A percentile compares a stretch with the other conserved stretches of the same genome.
These are phyloP conservation scores for Pseudoips prasinana DNA, from an alignment of 2,888 invertebrate genomes.

Conservation along the genomic window DNA sequence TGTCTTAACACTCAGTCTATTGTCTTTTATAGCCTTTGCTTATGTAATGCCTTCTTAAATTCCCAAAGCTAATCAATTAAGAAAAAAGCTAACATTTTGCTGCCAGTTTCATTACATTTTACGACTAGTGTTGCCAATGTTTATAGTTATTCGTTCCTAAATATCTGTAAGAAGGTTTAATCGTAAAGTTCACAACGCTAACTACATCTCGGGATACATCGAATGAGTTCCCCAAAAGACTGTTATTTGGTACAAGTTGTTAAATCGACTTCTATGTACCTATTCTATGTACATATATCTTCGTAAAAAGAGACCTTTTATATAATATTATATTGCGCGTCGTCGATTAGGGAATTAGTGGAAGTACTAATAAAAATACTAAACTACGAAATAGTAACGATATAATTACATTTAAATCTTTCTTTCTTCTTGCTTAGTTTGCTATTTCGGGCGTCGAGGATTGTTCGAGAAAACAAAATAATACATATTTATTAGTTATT, in stretches of 20 bases:
- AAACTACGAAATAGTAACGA: too few relatives aligned
- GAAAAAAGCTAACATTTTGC: slow-evolving; percentile 8
- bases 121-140: slow-evolving; percentile 51
- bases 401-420: too few relatives aligned
- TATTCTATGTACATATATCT: too few relatives aligned
- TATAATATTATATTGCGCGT: too few relatives aligned
- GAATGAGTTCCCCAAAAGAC: slow-evolving; percentile 45
- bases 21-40: neutral
- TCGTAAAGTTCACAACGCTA: slow-evolving; percentile 55
- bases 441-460: too few relatives aligned
- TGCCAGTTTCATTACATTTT: slow-evolving; percentile 31
- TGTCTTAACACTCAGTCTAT: too few relatives aligned
- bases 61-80: neutral
- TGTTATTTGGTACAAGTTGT: slow-evolving; percentile 34
- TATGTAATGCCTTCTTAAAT: neutral
- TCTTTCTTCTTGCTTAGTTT: too few relatives aligned
- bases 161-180: slow-evolving; percentile 54
- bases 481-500: too few relatives aligned
- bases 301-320: too few relatives aligned
- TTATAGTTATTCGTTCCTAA: slow-evolving; percentile 57
- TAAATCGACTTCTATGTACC: slow-evolving; percentile 28
- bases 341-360: too few relatives aligned
- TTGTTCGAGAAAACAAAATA: too few relatives aligned
- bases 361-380: too few relatives aligned
- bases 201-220: slow-evolving; percentile 54